Percentiles rank a stretch among this genome's conserved stretches.
Conservation (phyloP, 2,797 vertebrate genomes). For the Chanos chanos region DNA sequence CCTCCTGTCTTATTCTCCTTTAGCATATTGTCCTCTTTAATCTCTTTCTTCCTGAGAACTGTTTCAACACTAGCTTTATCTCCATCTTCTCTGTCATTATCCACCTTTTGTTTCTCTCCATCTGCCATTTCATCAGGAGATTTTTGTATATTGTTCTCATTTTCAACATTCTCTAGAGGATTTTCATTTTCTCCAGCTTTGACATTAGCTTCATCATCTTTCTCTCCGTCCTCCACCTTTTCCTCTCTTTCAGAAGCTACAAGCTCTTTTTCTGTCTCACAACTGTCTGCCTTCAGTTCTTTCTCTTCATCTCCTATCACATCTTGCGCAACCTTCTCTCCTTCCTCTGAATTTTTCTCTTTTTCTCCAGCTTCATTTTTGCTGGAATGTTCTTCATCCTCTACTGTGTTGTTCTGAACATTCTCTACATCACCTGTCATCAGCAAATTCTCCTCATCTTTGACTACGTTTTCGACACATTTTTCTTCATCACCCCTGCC, state of each 20-base stretch:
- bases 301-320: no score
- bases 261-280: not conserved
- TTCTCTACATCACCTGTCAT: not conserved
- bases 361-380: not conserved
- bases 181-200: constrained; percentile 6
- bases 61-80: constrained; percentile 5
- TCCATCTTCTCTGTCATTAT: not conserved
- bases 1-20: not conserved
- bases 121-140: constrained; percentile 2
- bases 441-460: not conserved
- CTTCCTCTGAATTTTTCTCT: not conserved
- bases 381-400: not conserved
- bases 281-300: not conserved
- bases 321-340: no score
- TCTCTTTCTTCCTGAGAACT: constrained; percentile 5
- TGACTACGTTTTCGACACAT: not conserved
- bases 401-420: no score
- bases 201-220: constrained; percentile 14
- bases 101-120: constrained; percentile 14
- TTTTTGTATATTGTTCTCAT: not conserved
- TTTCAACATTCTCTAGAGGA: constrained; percentile 1
- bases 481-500: not conserved
- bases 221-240: constrained; percentile 4
- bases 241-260: not conserved
- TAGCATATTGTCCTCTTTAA: constrained; percentile 6